Conservation (phyloP, 2,888 invertebrate genomes). For the Parapristionchus giblindavisi region DNA sequence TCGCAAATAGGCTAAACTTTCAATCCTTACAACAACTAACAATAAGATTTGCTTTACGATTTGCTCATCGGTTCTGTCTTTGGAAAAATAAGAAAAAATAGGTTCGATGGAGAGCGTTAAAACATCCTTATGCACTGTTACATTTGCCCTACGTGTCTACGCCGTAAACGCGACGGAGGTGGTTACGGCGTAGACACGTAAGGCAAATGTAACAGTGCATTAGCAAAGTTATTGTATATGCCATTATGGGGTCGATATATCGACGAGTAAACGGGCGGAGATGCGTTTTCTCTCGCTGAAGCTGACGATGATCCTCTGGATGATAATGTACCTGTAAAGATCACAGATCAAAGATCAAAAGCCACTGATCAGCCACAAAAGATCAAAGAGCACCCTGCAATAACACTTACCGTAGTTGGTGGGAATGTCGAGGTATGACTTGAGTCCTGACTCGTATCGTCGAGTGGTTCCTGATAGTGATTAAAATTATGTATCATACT, state of each 20-base stretch:
- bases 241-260: not conserved
- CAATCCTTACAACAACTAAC: too few relatives aligned
- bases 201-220: not conserved
- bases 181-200: not conserved
- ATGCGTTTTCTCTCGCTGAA: conserved; percentile 10
- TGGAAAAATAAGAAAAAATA: too few relatives aligned
- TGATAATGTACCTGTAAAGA: conserved; percentile 12
- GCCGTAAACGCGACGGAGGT: too few relatives aligned
- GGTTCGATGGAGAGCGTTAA: too few relatives aligned
- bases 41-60: too few relatives aligned
- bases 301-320: conserved; percentile 19
- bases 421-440: conserved; percentile 30
- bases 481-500: too few relatives aligned
- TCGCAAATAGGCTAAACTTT: too few relatives aligned
- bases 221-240: not conserved
- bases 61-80: too few relatives aligned
- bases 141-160: too few relatives aligned
- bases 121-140: too few relatives aligned
- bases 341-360: too few relatives aligned
- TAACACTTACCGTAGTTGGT: conserved; percentile 5
- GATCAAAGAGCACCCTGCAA: not conserved
- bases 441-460: conserved; percentile 6
- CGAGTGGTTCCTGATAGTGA: not conserved
- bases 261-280: not conserved
- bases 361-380: not conserved